Evolutionary conservation across 2,113 vertebrate genomes (phyloP), one percentile per base, ranked within the genome.

Genomic region (Sterrhoptilus dennistouni): DNA sequence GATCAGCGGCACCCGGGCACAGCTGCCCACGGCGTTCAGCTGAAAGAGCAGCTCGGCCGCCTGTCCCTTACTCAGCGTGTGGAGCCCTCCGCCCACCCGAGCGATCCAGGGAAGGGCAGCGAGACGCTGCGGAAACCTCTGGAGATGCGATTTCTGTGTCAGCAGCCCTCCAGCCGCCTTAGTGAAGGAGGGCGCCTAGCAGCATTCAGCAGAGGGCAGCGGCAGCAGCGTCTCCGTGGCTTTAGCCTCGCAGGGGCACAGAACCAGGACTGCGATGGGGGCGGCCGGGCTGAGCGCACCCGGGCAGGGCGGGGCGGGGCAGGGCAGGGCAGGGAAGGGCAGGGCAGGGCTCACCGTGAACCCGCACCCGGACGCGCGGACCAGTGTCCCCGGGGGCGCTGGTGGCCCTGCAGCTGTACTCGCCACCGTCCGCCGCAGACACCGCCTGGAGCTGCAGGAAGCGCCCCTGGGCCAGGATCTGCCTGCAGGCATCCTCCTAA

Each of bases 361-460:
- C 97, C 76, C 98, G 97, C 93, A 99, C 97, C 0, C 13, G 98
- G 96, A 98, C 98, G 6, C 93, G 97, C 53, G 98, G 97, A 54
- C 96, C 98, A 81, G 66, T 97, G 96, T 97, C 98, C 57, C 99
- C 98, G 3, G 97, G 98, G 0, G 96, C 60, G 7, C 98, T 98
- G 92, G 95, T 98, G 71, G 98, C 98, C 11, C 98, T 97, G 83
- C 99, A 99, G 97, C 98, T 98, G 97, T 99, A 99, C 63, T 98
- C 82, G 6, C 99, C 99, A 0, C 98, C 93, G 5, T 99, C 99
- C 0, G 97, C 97, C 0, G 93, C 92, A 66, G 81, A 86, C 78
- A 99, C 96, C 0, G 97, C 98, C 93, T 81, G 97, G 60, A 99
- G 98, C 97, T 98, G 98, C 61, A 99, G 98, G 97, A 98, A 99